These are phyloP conservation scores for Oscheius sp. DNA, from an alignment of 2,888 invertebrate species.

Conservation along the genomic window DNA sequence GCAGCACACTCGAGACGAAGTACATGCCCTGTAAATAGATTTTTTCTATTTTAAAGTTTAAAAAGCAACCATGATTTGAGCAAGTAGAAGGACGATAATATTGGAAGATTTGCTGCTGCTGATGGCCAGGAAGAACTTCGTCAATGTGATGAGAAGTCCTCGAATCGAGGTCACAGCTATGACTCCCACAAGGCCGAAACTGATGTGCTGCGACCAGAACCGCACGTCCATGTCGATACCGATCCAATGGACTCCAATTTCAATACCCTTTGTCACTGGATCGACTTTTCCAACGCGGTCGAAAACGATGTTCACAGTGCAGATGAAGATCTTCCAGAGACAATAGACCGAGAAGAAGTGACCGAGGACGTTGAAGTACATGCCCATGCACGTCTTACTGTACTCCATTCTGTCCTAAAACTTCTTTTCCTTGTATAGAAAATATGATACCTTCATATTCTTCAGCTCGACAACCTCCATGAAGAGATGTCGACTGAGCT, in stretches of 20 bases:
- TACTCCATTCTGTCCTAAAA: conserved; percentile 82
- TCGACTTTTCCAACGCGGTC: conserved; percentile 84
- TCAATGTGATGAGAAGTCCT: conserved; percentile 92
- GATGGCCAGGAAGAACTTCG: conserved; percentile 99
- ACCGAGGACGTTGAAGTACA: conserved; percentile 96
- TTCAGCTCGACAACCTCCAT: conserved; percentile 93
- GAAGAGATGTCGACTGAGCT: conserved; percentile 91
- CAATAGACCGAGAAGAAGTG: conserved; percentile 99
- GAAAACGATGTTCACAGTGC: conserved; percentile 88
- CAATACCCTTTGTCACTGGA: conserved; percentile 94
- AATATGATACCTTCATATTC: conserved; percentile 76
- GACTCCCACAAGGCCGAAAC: conserved; percentile 94
- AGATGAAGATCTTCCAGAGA: conserved; percentile 97
- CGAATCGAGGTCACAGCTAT: conserved; percentile 97
- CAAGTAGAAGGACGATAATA: conserved; percentile 93
- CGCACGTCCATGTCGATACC: conserved; percentile 93
- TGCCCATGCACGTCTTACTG: conserved; percentile 88
- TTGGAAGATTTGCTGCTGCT: conserved; percentile 98
- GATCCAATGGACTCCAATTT: conserved; percentile 95
- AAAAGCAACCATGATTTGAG: conserved; percentile 88
- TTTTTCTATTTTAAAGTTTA: background rate
- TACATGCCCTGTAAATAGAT: conserved; percentile 88
- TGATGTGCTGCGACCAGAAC: conserved; percentile 99
- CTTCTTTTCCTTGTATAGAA: background rate
- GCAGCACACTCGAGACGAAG: conserved; percentile 94